Conservation (phyloP, 2,797 vertebrate species). For the Ctenopoma multispine region DNA sequence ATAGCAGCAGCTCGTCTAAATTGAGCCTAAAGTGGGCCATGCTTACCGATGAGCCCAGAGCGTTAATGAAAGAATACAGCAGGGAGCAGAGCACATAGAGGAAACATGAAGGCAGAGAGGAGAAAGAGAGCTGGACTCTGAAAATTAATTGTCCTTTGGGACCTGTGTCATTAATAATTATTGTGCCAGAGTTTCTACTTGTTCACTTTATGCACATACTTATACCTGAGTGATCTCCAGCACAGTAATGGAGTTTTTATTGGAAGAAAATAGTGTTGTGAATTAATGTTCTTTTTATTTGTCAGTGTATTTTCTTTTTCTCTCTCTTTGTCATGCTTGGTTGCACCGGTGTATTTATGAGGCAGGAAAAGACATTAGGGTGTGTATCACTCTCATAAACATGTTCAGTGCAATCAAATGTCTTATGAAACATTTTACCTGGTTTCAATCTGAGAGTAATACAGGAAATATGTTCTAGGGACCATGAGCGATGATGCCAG, state of each 20-base stretch:
- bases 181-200: slow-evolving; percentile 20
- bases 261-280: background rate
- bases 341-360: too few relatives aligned
- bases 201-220: too few relatives aligned
- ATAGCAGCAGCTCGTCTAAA: slow-evolving; percentile 69
- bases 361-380: too few relatives aligned
- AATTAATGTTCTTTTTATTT: too few relatives aligned
- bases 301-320: too few relatives aligned
- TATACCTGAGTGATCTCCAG: slow-evolving; percentile 36
- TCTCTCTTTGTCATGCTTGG: too few relatives aligned
- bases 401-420: too few relatives aligned
- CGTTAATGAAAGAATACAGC: slow-evolving; percentile 66
- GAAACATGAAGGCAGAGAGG: slow-evolving; percentile 25
- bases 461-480: too few relatives aligned
- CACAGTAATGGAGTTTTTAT: slow-evolving; percentile 31
- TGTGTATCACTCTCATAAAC: too few relatives aligned
- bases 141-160: slow-evolving; percentile 59
- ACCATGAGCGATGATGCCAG: too few relatives aligned
- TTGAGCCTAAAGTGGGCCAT: slow-evolving; percentile 70
- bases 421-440: too few relatives aligned
- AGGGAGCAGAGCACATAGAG: slow-evolving; percentile 22
- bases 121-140: slow-evolving; percentile 26
- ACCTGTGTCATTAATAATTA: slow-evolving; percentile 50
- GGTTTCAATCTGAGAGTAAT: too few relatives aligned
- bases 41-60: slow-evolving; percentile 61